A percentile compares a stretch with the other conserved stretches of the same genome.
These are phyloP conservation scores for Thalassophryne amazonica DNA, from an alignment of 2,797 vertebrate species.

Conservation along the genomic window DNA sequence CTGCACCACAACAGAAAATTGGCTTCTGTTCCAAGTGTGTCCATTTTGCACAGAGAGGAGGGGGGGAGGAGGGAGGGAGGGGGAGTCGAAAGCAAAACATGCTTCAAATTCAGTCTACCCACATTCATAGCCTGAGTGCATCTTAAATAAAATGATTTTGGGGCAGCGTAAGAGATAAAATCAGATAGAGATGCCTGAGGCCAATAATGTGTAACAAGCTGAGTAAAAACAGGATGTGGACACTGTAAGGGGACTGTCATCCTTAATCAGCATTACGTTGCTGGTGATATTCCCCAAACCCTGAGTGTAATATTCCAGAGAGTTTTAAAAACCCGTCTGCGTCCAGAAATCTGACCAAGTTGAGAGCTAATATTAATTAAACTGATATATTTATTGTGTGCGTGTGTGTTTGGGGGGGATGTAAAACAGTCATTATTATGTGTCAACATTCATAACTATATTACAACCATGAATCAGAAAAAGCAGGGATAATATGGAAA, in stretches of 20 bases:
- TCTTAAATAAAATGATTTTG: constrained; percentile 29
- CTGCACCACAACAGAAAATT: too few relatives aligned
- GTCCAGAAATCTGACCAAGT: constrained; percentile 26
- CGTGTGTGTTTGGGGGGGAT: too few relatives aligned
- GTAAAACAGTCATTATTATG: too few relatives aligned
- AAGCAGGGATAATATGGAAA: too few relatives aligned
- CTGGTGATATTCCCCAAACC: constrained; percentile 47
- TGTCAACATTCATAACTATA: too few relatives aligned
- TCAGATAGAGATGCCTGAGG: constrained; percentile 28
- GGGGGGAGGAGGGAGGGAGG: too few relatives aligned
- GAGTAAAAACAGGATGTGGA: constrained; percentile 65
- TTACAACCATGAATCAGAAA: too few relatives aligned
- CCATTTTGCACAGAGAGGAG: neutral
- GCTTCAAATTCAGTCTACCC: neutral
- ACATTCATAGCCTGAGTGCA: neutral
- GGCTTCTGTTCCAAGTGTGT: neutral
- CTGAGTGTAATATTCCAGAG: constrained; percentile 46
- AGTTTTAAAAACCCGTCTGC: constrained; percentile 27
- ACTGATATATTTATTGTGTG: too few relatives aligned
- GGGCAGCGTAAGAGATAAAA: constrained; percentile 21
- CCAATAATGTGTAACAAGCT: constrained; percentile 50
- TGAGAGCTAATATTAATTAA: constrained; percentile 9
- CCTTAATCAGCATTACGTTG: constrained; percentile 55
- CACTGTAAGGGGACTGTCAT: constrained; percentile 55
- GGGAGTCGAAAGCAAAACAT: neutral